Percentiles rank a stretch among this genome's conserved stretches.
Conservation (phyloP, 2,797 vertebrate genomes). For the Pseudopleuronectes americanus region DNA sequence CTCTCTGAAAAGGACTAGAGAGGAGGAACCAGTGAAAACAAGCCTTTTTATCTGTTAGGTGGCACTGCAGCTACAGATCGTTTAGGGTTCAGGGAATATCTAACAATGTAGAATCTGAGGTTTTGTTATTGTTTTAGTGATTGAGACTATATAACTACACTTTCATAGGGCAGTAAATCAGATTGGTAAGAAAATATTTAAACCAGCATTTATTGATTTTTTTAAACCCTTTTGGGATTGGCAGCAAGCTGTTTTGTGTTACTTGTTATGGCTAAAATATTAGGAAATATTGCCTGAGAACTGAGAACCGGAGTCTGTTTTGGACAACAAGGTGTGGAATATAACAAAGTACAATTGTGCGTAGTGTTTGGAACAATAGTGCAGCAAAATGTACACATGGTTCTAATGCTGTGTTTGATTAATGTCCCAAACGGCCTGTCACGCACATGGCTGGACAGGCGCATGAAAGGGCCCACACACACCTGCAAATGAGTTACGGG, state of each 20-base stretch:
- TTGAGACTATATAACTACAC: too few relatives aligned
- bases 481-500: slow-evolving; percentile 10
- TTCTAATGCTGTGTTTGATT: slow-evolving; percentile 11
- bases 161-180: too few relatives aligned
- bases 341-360: background rate
- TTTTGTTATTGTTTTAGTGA: too few relatives aligned
- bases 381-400: background rate
- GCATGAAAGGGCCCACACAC: slow-evolving; percentile 3
- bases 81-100: too few relatives aligned
- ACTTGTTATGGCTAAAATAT: background rate
- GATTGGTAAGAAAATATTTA: too few relatives aligned
- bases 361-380: background rate
- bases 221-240: background rate
- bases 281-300: background rate
- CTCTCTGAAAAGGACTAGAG: too few relatives aligned
- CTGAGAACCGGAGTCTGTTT: too few relatives aligned
- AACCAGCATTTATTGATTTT: background rate
- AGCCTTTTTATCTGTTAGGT: too few relatives aligned
- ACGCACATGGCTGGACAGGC: background rate
- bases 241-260: background rate
- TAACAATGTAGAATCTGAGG: too few relatives aligned
- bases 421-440: slow-evolving; percentile 9
- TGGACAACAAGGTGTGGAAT: too few relatives aligned
- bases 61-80: too few relatives aligned
- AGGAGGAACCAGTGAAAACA: too few relatives aligned